Base-by-base conservation (phyloP, 2,888 invertebrate species). In the Drosophila koepferae region DNA sequence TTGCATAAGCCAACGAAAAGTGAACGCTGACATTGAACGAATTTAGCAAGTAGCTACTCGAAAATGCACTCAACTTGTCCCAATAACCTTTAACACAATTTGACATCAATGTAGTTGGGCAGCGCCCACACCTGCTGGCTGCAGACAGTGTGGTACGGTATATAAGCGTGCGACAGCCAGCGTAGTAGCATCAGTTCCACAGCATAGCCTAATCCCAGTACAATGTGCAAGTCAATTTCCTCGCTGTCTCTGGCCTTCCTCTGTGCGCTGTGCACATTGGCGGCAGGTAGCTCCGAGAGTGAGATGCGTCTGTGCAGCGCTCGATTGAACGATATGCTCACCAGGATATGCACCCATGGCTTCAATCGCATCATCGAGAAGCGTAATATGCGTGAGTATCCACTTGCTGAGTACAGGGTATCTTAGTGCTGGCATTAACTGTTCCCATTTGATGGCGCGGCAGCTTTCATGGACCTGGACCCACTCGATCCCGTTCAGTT, bases 1-100 rank as follows among this genome's bases (percentile, higher is more conserved):
- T 90, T 88, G 83, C 90, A 88, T 90, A 89, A 90, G 83, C 82
- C 89, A 88, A 78, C 83, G 72, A 74, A 79, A 80, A 80, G 66
- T 76, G 70, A 74, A 61, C 76, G 83, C 66, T 86, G 85, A 86
- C 90, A 86, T 86, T 86, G 85, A 90, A 86, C 75, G 90, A 82
- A 70, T 82, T 85, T 67, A 90, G 86, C 89, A 80, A 73, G 73
- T 43, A 62, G 70, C 75, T 73, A 74, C 74, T 82, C 51, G 67
- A 59, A 63, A 85, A 87, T 85, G 85, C 83, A 90, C 89, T 86
- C 87, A 90, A 73, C 79, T 74, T 73, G 74, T 66, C 70, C 64
- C 85, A 75, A 75, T 82, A 80, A 82, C 70, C 77, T 77, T 59
- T 87, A 85, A 87, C 70, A 56, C 76, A 80, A 75, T 74, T 74